Base-by-base conservation (phyloP, 2,888 invertebrate species). In the Lycophotia porphyrea region DNA sequence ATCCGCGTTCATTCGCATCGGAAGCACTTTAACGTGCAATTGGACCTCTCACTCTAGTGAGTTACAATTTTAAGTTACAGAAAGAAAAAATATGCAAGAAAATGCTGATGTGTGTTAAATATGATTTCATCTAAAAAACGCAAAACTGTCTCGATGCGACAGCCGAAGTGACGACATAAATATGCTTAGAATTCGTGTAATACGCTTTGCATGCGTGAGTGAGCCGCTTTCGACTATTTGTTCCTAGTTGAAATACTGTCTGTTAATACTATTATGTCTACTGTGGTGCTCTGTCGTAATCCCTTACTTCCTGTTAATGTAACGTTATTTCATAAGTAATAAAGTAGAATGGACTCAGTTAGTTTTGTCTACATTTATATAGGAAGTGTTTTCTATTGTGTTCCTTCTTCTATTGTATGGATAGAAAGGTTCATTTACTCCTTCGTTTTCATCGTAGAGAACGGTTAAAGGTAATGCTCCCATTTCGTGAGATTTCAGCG, bases 301-400 rank as follows among this genome's bases (percentile, higher is more conserved):
- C 76, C 71, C 60, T 63, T n/a, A 68, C 69, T 86, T 88, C 86
- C 85, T 82, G 79, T 74, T 63, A 69, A 65, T 49, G 58, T 71
- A 74, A 74, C 75, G 84, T 75, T 71, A 74, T 61, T 69, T 80
- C 70, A 63, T 73, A 78, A 58, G 55, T 67, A 42, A 77, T 64
- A 67, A 66, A 66, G 69, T 34, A 31, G 39, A 79, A 76, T 64
- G 47, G 47, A 71, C 21, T 34, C 24, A 34, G 34, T 60, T 72
- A 44, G 60, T 72, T 78, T 69, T 65, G 60, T 66, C n/a, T 65
- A 49, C 47, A 47, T n/a, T 44, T 63, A 44, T 65, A 27, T 58
- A 31, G 47, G 5, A 58, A 27, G 11, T 5, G 11, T 70, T 70
- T 78, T 44, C 42, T 78, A 61, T 68, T 78, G 77, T 78, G 34